Evolutionary conservation across 2,888 invertebrate species (phyloP).

Genomic region (Rhogogaster chlorosoma): DNA sequence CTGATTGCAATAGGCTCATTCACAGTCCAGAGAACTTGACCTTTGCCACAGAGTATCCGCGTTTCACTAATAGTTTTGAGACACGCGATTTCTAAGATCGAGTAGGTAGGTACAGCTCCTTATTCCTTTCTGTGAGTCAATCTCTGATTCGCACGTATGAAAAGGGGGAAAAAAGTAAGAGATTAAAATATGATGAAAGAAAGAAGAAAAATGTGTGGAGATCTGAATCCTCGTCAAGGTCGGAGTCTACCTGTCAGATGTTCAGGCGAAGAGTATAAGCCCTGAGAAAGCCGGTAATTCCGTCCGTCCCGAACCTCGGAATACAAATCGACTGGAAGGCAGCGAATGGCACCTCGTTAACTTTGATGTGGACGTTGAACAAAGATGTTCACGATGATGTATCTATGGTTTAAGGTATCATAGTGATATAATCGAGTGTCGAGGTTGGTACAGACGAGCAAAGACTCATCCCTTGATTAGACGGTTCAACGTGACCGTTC

Average conservation of each 20-base stretch:
- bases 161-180: constrained; percentile 54
- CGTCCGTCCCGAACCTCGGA: constrained; percentile 59
- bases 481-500: background rate
- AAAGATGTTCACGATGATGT: constrained; percentile 60
- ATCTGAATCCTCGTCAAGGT: constrained; percentile 67
- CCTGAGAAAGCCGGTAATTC: constrained; percentile 23
- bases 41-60: constrained; percentile 20
- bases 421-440: constrained; percentile 26
- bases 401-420: constrained; percentile 12
- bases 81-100: constrained; percentile 33
- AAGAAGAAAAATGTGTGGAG: constrained; percentile 61
- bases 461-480: constrained; percentile 14
- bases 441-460: background rate
- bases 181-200: background rate
- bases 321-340: constrained; percentile 53
- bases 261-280: constrained; percentile 55
- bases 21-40: constrained; percentile 21
- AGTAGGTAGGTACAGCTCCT: background rate
- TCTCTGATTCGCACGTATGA: constrained; percentile 47
- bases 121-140: background rate
- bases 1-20: constrained; percentile 1
- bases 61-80: constrained; percentile 18
- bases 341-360: constrained; percentile 57
- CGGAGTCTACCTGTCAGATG: constrained; percentile 65
- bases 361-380: constrained; percentile 53